A percentile compares a stretch with the other conserved stretches of the same genome.
Conservation (phyloP, 2,888 invertebrate genomes). For the Mesochorus sp. region DNA sequence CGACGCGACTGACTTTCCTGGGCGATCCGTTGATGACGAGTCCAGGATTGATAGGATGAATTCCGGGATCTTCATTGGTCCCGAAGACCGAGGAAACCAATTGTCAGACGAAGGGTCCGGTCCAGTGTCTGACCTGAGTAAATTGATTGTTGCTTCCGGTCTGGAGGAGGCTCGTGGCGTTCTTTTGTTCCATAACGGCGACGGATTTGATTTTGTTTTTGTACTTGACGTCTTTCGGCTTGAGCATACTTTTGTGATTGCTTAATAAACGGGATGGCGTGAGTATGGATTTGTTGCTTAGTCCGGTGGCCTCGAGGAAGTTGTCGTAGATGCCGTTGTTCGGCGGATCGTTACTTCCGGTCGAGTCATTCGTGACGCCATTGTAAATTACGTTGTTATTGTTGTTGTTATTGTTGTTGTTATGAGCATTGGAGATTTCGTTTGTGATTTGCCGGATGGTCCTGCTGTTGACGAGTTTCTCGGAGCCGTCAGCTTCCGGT, state of each 20-base stretch:
- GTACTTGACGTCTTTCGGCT: conserved; percentile 91
- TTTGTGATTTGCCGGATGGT: conserved; percentile 81
- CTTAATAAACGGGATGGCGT: conserved; percentile 87
- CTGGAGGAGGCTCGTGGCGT: conserved; percentile 79
- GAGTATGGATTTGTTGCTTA: conserved; percentile 89
- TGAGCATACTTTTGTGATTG: conserved; percentile 89
- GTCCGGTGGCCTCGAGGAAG: conserved; percentile 90
- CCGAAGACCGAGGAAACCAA: conserved; percentile 65
- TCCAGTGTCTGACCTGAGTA: conserved; percentile 82
- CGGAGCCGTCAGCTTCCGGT: conserved; percentile 78
- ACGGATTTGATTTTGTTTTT: conserved; percentile 87
- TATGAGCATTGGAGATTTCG: conserved; percentile 77
- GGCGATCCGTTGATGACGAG: conserved; percentile 44
- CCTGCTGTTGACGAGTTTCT: conserved; percentile 69
- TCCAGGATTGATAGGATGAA: conserved; percentile 11
- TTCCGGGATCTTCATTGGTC: conserved; percentile 45
- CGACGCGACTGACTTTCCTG: conserved; percentile 27
- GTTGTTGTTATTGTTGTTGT: too few relatives aligned
- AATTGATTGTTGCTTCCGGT: conserved; percentile 67
- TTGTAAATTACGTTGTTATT: conserved; percentile 75
- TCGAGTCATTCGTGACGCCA: conserved; percentile 49
- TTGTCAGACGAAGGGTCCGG: conserved; percentile 82
- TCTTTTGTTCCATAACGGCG: conserved; percentile 83
- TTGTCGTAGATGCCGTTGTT: conserved; percentile 86
- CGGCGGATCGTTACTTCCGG: conserved; percentile 82